phyloP scores from a whole-genome alignment of 2,888 invertebrate genomes.

The Caenorhabditis auriculariae region DNA sequence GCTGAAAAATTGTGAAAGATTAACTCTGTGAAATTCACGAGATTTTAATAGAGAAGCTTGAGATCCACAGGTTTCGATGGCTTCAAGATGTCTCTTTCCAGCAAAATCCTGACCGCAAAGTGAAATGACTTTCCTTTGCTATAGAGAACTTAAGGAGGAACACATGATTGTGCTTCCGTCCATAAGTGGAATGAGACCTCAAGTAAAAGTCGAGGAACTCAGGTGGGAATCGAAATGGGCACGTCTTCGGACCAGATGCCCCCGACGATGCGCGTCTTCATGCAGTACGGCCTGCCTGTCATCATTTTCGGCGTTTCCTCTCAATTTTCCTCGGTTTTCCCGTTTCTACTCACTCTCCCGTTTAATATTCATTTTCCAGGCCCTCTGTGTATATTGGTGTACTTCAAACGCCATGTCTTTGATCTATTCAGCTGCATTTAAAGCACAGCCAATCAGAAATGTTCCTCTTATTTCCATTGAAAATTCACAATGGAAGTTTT shows the following conservation, averaged over 20 bases:
- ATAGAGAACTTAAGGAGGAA: no score
- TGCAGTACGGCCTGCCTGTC: conserved; percentile 55
- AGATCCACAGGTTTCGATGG: no score
- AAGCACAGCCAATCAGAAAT: conserved; percentile 42
- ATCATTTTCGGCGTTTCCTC: conserved; percentile 45
- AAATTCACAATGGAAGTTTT: conserved; percentile 1
- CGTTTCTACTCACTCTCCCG: not conserved
- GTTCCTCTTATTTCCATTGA: conserved; percentile 25
- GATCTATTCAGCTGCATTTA: conserved; percentile 51
- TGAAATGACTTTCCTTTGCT: no score
- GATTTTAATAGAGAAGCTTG: no score
- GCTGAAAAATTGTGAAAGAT: no score
- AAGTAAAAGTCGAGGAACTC: no score
- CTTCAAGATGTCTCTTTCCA: no score
- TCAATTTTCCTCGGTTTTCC: conserved; percentile 53
- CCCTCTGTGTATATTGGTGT: conserved; percentile 59
- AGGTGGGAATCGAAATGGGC: conserved; percentile 58
- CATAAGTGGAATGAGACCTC: no score
- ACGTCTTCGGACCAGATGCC: conserved; percentile 48
- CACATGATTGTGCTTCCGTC: no score
- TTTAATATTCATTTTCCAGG: conserved; percentile 33
- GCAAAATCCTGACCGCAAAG: no score
- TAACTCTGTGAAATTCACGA: no score
- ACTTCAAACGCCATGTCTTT: conserved; percentile 57
- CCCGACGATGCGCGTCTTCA: conserved; percentile 47